Percentiles rank a stretch among this genome's conserved stretches.
Evolutionary conservation across 2,888 invertebrate genomes (phyloP).

Genomic region (Cephus runcator): DNA sequence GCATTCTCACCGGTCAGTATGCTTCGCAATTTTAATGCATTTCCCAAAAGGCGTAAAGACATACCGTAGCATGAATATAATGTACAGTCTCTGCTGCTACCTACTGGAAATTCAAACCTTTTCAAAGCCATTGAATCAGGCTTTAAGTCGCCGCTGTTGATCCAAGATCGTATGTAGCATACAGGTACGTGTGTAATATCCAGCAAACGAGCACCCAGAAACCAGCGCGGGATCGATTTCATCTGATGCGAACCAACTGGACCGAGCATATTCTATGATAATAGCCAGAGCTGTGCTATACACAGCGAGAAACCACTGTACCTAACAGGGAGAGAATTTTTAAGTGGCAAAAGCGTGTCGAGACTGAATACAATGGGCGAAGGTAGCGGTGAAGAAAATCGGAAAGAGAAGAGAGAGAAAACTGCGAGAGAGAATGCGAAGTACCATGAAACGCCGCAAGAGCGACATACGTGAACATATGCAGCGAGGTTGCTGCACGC

Average conservation of each 20-base stretch:
- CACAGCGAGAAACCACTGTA: conserved; percentile 9
- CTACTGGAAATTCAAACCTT: neutral
- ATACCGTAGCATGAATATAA: neutral
- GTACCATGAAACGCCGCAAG: neutral
- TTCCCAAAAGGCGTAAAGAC: neutral
- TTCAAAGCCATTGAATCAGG: neutral
- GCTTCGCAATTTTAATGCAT: neutral
- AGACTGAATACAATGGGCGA: conserved; percentile 29
- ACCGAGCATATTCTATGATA: conserved; percentile 22
- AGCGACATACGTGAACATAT: neutral
- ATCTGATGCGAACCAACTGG: conserved; percentile 14
- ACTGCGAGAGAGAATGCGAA: conserved; percentile 9
- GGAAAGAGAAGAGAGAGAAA: conserved; percentile 14
- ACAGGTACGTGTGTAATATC: neutral
- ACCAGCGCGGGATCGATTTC: neutral
- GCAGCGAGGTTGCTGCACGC: neutral
- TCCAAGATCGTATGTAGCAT: neutral
- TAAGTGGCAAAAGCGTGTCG: conserved; percentile 23
- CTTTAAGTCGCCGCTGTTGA: neutral
- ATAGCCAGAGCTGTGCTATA: conserved; percentile 7
- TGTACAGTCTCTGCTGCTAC: neutral
- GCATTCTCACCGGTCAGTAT: neutral
- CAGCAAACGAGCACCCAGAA: neutral
- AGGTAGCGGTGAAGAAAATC: conserved; percentile 7
- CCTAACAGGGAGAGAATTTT: conserved; percentile 29